Conservation (phyloP, 2,113 vertebrate species). For the Riparia riparia region DNA sequence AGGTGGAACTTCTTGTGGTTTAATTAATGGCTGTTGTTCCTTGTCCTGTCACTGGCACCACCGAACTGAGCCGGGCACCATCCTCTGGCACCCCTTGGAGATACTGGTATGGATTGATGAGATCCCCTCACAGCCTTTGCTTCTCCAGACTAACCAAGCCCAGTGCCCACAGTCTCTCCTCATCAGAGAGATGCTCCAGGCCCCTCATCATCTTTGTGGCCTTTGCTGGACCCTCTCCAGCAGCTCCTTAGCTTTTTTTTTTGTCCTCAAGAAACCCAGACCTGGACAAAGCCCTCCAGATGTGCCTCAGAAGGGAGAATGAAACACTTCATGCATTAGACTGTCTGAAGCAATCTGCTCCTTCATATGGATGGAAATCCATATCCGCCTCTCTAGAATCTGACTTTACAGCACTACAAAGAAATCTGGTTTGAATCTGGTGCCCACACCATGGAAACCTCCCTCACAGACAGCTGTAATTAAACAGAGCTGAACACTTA, state of each 20-base stretch:
- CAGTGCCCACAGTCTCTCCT: neutral
- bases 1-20: neutral
- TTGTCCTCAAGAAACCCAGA: neutral
- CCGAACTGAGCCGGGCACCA: neutral
- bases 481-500: slow-evolving; percentile 7
- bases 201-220: accelerated
- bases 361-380: neutral
- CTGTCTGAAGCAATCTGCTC: neutral
- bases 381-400: neutral
- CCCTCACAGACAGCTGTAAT: slow-evolving; percentile 19
- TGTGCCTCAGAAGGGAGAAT: neutral
- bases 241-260: neutral
- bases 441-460: neutral
- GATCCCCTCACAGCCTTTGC: neutral
- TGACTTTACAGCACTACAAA: neutral
- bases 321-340: neutral
- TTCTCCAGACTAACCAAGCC: neutral
- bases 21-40: neutral
- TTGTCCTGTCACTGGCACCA: neutral
- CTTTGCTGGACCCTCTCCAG: neutral
- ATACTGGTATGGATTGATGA: neutral
- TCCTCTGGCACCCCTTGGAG: neutral
- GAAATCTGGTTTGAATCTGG: neutral
- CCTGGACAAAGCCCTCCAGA: neutral
- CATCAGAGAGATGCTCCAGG: neutral